These are phyloP conservation scores for Acanthoscelides obtectus DNA, from an alignment of 2,888 invertebrate species.

Conservation along the genomic window DNA sequence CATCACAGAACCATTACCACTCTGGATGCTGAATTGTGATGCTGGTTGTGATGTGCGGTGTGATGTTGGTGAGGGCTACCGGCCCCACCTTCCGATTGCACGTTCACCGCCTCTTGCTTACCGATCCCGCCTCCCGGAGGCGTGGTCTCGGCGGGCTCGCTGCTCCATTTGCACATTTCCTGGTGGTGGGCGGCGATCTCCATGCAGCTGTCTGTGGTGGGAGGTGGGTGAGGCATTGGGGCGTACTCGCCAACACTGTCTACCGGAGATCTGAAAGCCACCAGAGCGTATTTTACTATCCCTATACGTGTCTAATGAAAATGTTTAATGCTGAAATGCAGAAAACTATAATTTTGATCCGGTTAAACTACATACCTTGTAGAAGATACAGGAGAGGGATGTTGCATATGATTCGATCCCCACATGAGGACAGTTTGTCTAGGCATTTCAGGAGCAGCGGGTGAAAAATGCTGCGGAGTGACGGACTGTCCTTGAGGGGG, in stretches of 20 bases:
- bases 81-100: slow-evolving; percentile 36
- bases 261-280: slow-evolving; percentile 8
- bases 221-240: slow-evolving; percentile 8
- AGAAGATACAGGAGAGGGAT: slow-evolving; percentile 15
- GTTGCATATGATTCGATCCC: slow-evolving; percentile 54
- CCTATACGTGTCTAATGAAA: too few species aligned
- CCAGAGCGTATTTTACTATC: slow-evolving; percentile 12
- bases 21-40: slow-evolving; percentile 45
- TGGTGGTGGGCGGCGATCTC: slow-evolving; percentile 23
- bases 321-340: too few species aligned
- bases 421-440: slow-evolving; percentile 92
- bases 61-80: slow-evolving; percentile 44
- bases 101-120: slow-evolving; percentile 35
- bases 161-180: slow-evolving; percentile 44
- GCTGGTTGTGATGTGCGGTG: slow-evolving; percentile 34
- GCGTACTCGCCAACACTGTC: background rate
- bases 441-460: slow-evolving; percentile 52
- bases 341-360: too few species aligned
- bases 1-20: slow-evolving; percentile 51
- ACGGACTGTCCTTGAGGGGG: slow-evolving; percentile 29
- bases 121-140: slow-evolving; percentile 25
- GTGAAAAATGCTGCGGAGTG: slow-evolving; percentile 44
- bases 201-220: slow-evolving; percentile 35
- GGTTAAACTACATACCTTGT: slow-evolving; percentile 29
- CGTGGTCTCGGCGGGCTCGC: background rate